Evolutionary conservation across 1,140 invertebrate genomes (phyloP).

Genomic region (Cherax quadricarinatus): DNA sequence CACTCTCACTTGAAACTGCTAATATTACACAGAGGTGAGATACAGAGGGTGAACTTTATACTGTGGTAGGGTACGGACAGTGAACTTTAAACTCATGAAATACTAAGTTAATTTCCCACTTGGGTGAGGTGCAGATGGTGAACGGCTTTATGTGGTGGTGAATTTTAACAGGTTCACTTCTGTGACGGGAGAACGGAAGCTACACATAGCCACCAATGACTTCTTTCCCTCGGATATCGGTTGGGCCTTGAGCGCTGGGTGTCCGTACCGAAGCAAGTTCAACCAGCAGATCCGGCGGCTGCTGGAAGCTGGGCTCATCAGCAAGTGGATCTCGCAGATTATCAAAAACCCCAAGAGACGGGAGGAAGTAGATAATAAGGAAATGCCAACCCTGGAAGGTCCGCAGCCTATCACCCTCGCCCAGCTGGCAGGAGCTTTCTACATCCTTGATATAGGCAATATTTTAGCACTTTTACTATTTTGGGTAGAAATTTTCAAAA

Average conservation of each 20-base stretch:
- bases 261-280: conserved; percentile 48
- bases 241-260: conserved; percentile 62
- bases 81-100: too few species aligned
- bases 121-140: too few species aligned
- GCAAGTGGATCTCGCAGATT: conserved; percentile 51
- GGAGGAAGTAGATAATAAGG: not conserved
- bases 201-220: conserved; percentile 55
- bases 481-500: not conserved
- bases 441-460: conserved; percentile 19
- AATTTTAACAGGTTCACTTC: conserved; percentile 46
- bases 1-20: too few species aligned
- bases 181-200: conserved; percentile 47
- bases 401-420: conserved; percentile 20
- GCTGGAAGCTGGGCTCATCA: conserved; percentile 55
- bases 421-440: conserved; percentile 45
- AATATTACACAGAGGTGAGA: too few species aligned
- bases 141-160: too few species aligned
- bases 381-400: not conserved
- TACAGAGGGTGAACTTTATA: too few species aligned
- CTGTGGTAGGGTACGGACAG: too few species aligned
- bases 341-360: conserved; percentile 56
- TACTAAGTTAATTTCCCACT: too few species aligned
- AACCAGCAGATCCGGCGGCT: conserved; percentile 49
- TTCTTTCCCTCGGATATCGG: conserved; percentile 65
- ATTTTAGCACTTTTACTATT: not conserved